Base-by-base conservation (phyloP, 2,888 invertebrate species). In the Phytoseiulus persimilis region DNA sequence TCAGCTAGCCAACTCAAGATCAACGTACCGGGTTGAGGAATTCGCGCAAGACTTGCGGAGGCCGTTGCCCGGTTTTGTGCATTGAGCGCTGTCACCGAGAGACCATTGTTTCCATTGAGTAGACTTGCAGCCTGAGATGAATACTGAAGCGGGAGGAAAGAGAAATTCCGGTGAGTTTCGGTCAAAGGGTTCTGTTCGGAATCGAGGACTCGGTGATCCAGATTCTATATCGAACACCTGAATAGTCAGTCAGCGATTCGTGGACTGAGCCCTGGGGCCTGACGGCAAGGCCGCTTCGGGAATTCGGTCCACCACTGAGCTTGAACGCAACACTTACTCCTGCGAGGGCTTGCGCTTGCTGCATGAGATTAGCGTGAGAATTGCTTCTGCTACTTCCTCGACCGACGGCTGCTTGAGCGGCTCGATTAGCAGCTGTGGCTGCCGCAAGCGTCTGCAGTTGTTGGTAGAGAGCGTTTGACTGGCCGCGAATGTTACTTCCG, bases 331-430 rank as follows among this genome's bases (percentile, higher is more conserved):
- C 5, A 65, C 65, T 65, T 18, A 65, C 87, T 87, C 45, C 39
- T 31, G 87, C 87, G 32, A 87, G 32, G n/a, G 87, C 87, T 45
- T 87, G 87, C 32, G 87, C 87, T 33, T 87, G 87, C 31, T 87
- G 87, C 5, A 87, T n/a, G 6, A 87, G 87, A n/a, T 18, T 87
- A n/a, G 87, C 87, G 28, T 87, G 87, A 32, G 87, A 87, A 45
- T 39, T 45, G 32, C 5, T 32, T 23, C 39, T n/a, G 31, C 23
- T 39, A n/a, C n/a, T 33, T 32, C 45, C 39, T 32, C 45, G 87
- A n/a, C 33, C 32, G 9, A 14, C 31, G 39, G 39, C n/a, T 87
- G 28, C 87, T 14, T 87, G 87, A 14, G 39, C 87, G 87, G 87
- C 32, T 33, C 45, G 87, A 39, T 31, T 87, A n/a, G 39, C 87